phyloP scores from a whole-genome alignment of 2,113 vertebrate species.

The Microcebus murinus region DNA sequence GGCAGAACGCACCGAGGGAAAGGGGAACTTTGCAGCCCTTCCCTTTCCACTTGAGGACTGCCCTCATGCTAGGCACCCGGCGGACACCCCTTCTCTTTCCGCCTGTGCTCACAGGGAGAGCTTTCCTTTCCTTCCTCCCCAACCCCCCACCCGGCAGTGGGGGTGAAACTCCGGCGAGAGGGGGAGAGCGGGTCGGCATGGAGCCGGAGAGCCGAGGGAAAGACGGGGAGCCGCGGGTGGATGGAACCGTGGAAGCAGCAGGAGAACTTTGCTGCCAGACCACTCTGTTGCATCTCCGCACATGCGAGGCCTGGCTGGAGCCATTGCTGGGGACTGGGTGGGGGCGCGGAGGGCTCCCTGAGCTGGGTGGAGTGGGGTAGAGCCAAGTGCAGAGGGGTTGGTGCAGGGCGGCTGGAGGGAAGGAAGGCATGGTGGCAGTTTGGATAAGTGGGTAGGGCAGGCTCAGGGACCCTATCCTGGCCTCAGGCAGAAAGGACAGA shows the following conservation, averaged over 20 bases:
- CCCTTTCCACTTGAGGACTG: conserved; percentile 49
- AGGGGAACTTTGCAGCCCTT: conserved; percentile 70
- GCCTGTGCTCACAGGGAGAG: background rate
- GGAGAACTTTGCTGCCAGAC: conserved; percentile 83
- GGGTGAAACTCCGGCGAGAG: conserved; percentile 45
- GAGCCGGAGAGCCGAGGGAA: background rate
- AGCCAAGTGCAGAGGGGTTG: background rate
- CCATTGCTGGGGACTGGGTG: conserved; percentile 21
- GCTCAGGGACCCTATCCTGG: background rate
- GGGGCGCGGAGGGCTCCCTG: background rate
- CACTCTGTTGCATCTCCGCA: conserved; percentile 74
- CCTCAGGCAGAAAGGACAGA: background rate
- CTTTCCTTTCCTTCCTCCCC: conserved; percentile 13
- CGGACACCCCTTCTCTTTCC: background rate
- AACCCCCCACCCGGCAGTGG: background rate
- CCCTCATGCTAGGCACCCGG: background rate
- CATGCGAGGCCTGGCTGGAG: background rate
- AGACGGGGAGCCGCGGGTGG: background rate
- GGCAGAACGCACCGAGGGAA: conserved; percentile 28
- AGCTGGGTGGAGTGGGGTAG: conserved; percentile 45
- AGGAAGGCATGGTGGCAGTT: conserved; percentile 24
- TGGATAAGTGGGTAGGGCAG: background rate
- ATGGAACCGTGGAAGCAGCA: conserved; percentile 48
- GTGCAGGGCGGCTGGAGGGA: background rate
- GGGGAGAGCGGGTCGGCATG: background rate